A percentile compares a stretch with the other conserved stretches of the same genome.
Evolutionary conservation across 2,888 invertebrate genomes (phyloP).

Genomic region (Vandiemenella viatica): DNA sequence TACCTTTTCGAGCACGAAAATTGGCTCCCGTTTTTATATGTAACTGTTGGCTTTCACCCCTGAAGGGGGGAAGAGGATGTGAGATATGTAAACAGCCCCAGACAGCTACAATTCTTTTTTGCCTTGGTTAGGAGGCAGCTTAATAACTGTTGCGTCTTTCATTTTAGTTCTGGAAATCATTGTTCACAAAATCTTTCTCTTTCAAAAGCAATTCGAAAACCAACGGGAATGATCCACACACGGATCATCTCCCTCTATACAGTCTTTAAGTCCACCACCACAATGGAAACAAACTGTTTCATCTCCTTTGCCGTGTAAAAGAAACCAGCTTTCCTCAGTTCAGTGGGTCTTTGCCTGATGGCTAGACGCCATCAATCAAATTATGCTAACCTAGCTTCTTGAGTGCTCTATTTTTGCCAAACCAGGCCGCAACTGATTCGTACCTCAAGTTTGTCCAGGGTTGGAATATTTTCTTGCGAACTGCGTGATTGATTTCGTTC

Average conservation of each 20-base stretch:
- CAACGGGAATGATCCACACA: constrained; percentile 91
- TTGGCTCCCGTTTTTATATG: too few relatives aligned
- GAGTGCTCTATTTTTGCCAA: constrained; percentile 52
- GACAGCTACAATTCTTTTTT: too few relatives aligned
- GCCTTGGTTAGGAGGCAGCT: too few relatives aligned
- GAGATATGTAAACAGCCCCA: too few relatives aligned
- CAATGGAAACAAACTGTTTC: constrained; percentile 88
- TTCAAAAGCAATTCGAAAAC: constrained; percentile 81
- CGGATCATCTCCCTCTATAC: constrained; percentile 81
- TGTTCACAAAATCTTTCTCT: constrained; percentile 60
- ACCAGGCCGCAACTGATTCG: constrained; percentile 36
- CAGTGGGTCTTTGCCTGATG: constrained; percentile 62
- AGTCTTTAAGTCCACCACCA: constrained; percentile 84
- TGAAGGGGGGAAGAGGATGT: too few relatives aligned
- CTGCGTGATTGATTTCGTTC: too few relatives aligned
- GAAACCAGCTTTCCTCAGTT: constrained; percentile 79
- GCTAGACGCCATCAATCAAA: constrained; percentile 69
- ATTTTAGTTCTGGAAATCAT: constrained; percentile 32
- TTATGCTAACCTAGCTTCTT: constrained; percentile 51
- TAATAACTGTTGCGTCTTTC: too few relatives aligned
- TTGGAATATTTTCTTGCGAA: too few relatives aligned
- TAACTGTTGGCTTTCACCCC: too few relatives aligned
- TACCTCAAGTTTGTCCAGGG: constrained; percentile 24
- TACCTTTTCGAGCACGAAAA: too few relatives aligned
- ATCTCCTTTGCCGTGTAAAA: constrained; percentile 73